Evolutionary conservation across 2,797 vertebrate species (phyloP).

Genomic region (Pterois miles): DNA sequence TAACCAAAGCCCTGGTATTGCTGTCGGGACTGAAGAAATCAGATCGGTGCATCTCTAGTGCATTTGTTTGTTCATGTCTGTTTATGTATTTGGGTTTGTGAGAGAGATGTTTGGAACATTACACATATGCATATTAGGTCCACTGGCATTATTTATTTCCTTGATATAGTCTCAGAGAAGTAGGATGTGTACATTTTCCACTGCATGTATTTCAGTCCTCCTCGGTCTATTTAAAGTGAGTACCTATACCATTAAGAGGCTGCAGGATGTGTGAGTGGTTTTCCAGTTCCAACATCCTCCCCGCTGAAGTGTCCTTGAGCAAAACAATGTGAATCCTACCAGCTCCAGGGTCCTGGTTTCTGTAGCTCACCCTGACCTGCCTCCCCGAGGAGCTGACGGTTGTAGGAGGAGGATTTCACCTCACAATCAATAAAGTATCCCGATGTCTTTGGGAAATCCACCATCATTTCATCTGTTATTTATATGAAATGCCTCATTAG

Average conservation of each 20-base stretch:
- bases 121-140: neutral
- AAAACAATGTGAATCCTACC: neutral
- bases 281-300: neutral
- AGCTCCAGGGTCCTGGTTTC: neutral
- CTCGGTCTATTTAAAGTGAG: neutral
- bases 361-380: conserved; percentile 2
- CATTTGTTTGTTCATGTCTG: neutral
- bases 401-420: neutral
- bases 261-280: neutral
- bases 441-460: neutral
- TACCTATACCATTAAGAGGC: neutral
- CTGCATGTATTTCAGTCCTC: no score
- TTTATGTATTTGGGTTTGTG: neutral
- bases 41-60: no score
- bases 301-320: conserved; percentile 24
- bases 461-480: neutral
- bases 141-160: neutral
- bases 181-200: neutral
- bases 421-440: neutral
- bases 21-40: no score
- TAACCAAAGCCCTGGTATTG: no score
- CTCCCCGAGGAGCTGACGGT: conserved; percentile 1
- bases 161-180: neutral
- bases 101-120: neutral
- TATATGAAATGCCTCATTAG: neutral